Base-by-base conservation (phyloP, 1,140 invertebrate genomes). In the Drosophila quadrilineata region DNA sequence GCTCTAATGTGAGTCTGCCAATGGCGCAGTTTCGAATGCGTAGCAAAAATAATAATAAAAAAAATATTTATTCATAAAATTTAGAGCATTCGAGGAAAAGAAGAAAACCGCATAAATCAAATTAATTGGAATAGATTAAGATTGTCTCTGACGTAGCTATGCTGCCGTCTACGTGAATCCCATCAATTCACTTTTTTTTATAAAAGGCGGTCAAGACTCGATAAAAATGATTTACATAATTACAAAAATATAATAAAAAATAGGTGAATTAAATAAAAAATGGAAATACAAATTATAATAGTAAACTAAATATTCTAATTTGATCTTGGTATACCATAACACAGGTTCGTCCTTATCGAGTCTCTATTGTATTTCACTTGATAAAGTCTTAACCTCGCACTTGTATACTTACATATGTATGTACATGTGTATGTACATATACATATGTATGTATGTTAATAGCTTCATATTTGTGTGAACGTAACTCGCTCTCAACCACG, bases 41-140 rank as follows among this genome's bases (percentile, higher is more conserved):
- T 52, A 52, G 33, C 17, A 26, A 33, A n/a, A n/a, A n/a, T n/a
- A n/a, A n/a, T n/a, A n/a, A n/a, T n/a, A n/a, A n/a, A n/a, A n/a
- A n/a, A n/a, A n/a, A n/a, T n/a, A n/a, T n/a, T n/a, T n/a, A n/a
- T n/a, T n/a, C n/a, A n/a, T n/a, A n/a, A n/a, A 60, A 53, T 52
- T 60, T 36, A 40, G n/a, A 29, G 21, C 24, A 58, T 40, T 12
- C 24, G 10, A n/a, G 16, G 16, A 49, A 59, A 41, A 41, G 40
- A 31, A 31, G 26, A 31, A 22, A 45, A n/a, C 22, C 38, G 22
- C 56, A 60, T 60, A 52, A 66, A 60, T 60, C 38, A 66, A 22
- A 31, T 19, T 16, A 66, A 45, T 60, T 26, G 22, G 16, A 26
- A 26, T n/a, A 19, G 28, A 49, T 50, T 52, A 40, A 35, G 6